phyloP scores from a whole-genome alignment of 1,140 invertebrate genomes.

The Pseudobourletiella spinata region DNA sequence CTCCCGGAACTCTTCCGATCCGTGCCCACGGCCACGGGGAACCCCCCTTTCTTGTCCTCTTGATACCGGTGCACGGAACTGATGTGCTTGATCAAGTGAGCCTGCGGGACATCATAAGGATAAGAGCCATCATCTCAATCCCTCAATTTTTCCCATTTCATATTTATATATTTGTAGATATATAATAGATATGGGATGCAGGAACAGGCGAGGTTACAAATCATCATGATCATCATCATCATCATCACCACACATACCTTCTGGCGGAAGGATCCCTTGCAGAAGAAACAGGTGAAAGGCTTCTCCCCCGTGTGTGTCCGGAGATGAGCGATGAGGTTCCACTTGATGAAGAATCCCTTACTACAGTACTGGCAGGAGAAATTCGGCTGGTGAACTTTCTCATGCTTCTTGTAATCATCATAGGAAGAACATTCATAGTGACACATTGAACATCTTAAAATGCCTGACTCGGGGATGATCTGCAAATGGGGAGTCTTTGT shows the following conservation, averaged over 20 bases:
- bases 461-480: slow-evolving; percentile 34
- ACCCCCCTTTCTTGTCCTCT: slow-evolving; percentile 28
- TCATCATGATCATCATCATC: too few species aligned
- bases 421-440: slow-evolving; percentile 36
- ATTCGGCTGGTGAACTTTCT: slow-evolving; percentile 36
- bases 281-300: slow-evolving; percentile 49
- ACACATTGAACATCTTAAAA: slow-evolving; percentile 36
- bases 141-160: too few species aligned
- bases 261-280: slow-evolving; percentile 46
- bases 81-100: slow-evolving; percentile 36
- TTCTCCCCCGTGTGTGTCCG: slow-evolving; percentile 45
- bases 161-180: too few species aligned
- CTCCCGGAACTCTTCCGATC: slow-evolving; percentile 1
- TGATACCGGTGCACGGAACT: slow-evolving; percentile 33
- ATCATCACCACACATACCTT: too few species aligned
- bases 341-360: slow-evolving; percentile 37
- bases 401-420: slow-evolving; percentile 37
- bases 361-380: slow-evolving; percentile 36
- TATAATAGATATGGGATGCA: too few species aligned
- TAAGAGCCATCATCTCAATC: too few species aligned
- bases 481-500: slow-evolving; percentile 37
- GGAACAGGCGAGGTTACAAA: too few species aligned
- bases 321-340: slow-evolving; percentile 42
- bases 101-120: slow-evolving; percentile 15
- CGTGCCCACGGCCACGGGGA: not conserved